Base-by-base conservation (phyloP, 2,888 invertebrate species). In the Rhimphoctona megacephalus region DNA sequence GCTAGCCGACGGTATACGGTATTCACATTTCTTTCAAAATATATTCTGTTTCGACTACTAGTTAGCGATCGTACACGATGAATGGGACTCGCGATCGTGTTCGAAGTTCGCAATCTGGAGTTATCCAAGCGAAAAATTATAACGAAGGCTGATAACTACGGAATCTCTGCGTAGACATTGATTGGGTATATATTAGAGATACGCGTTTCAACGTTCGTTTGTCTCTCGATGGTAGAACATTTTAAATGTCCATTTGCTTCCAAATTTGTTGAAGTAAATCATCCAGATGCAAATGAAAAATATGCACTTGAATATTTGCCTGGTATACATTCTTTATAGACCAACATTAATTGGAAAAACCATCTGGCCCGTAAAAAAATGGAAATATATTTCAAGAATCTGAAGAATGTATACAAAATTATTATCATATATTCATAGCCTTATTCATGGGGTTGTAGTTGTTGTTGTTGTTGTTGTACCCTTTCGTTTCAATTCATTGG, bases 91-190 rank as follows among this genome's bases (percentile, higher is more conserved):
- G 33, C 33, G 64, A 64, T 64, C 30, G 4, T 14, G 33, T 22
- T 54, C 54, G n/a, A 66, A 19, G 36, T 36, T 36, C 30, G 30
- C 19, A 36, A 36, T 66, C 5, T 36, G 17, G 22, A 14, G 30
- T n/a, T n/a, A 72, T 30, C 9, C 33, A n/a, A 72, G 19, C 72
- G 52, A 72, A 72, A 49, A 72, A 14, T 33, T 52, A 72, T 70
- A 72, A 52, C 36, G 52, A 54, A n/a, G 52, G 4, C 36, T 14
- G n/a, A 54, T 9, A 33, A 11, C 22, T 72, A n/a, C 9, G 19
- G 33, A 33, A 72, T 66, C 36, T 73, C 39, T 11, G 14, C 33
- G 64, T 19, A 64, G 5, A 39, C 39, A 25, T 67, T 78, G 39
- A 78, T 67, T 78, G 67, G 67, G 22, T 43, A 46, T 43, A 46